Conservation (phyloP, 2,888 invertebrate genomes). For the Ennomos erosarius region DNA sequence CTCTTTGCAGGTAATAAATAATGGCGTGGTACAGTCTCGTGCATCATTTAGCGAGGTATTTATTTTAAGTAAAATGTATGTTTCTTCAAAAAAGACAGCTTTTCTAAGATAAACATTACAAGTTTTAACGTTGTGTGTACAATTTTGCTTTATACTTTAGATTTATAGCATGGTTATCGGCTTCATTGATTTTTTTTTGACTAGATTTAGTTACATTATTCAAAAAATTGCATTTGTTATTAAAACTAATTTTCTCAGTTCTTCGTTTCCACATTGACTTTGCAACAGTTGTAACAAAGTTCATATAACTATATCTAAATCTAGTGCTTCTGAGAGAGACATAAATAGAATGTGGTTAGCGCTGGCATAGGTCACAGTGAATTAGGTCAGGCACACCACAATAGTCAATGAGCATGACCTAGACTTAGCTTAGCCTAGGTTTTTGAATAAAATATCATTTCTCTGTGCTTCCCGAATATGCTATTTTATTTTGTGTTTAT, state of each 20-base stretch:
- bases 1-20: constrained; percentile 25
- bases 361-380: constrained; percentile 11
- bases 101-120: constrained; percentile 6
- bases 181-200: too few species aligned
- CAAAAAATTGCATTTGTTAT: too few species aligned
- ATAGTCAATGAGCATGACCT: constrained; percentile 1
- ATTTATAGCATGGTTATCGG: too few species aligned
- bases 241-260: too few species aligned
- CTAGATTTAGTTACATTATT: too few species aligned
- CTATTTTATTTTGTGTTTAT: too few species aligned
- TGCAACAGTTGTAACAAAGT: neutral
- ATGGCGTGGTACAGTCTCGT: constrained; percentile 7
- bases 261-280: too few species aligned
- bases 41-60: constrained; percentile 26
- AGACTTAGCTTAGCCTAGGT: too few species aligned
- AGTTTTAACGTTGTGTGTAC: neutral
- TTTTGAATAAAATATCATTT: too few species aligned
- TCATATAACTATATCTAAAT: neutral
- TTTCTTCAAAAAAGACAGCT: constrained; percentile 9
- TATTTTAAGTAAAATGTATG: constrained; percentile 25
- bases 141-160: too few species aligned
- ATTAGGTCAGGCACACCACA: constrained; percentile 30
- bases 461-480: too few species aligned
- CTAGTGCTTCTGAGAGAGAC: constrained; percentile 11
- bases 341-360: constrained; percentile 23